Conservation (phyloP, 2,113 vertebrate genomes). For the Dicerorhinus sumatrensis region DNA sequence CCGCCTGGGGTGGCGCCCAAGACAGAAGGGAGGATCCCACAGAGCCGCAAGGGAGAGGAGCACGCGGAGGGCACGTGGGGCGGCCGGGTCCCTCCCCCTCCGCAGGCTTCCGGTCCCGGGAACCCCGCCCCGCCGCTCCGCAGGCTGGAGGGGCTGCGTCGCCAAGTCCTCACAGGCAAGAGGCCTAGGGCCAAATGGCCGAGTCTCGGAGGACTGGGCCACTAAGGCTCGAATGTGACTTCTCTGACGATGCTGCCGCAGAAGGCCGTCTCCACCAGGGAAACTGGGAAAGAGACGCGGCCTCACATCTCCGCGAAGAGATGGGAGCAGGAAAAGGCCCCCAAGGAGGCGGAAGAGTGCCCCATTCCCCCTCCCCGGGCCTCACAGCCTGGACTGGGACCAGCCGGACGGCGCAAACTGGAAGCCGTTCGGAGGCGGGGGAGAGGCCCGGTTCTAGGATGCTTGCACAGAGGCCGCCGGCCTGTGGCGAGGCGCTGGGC, state of each 20-base stretch:
- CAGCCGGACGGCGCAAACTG: slow-evolving; percentile 90
- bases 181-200: slow-evolving; percentile 17
- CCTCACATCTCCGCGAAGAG: slow-evolving; percentile 83
- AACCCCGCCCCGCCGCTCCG: slow-evolving; percentile 81
- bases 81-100: no score
- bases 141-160: slow-evolving; percentile 83
- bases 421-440: slow-evolving; percentile 86
- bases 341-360: not conserved
- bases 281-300: slow-evolving; percentile 87
- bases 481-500: not conserved
- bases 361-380: slow-evolving; percentile 77
- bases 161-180: slow-evolving; percentile 74
- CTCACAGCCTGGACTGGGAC: slow-evolving; percentile 88
- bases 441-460: not conserved
- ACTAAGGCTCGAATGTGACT: slow-evolving; percentile 90
- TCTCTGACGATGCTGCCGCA: slow-evolving; percentile 85
- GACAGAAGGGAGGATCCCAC: not conserved
- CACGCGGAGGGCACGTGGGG: no score
- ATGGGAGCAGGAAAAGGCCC: slow-evolving; percentile 43
- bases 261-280: slow-evolving; percentile 83
- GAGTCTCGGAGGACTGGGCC: slow-evolving; percentile 70
- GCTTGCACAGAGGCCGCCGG: accelerated
- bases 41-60: not conserved
- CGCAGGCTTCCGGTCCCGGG: slow-evolving; percentile 63
- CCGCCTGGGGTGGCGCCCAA: not conserved